Base-by-base conservation (phyloP, 2,113 vertebrate genomes). In the Urocolius indicus region DNA sequence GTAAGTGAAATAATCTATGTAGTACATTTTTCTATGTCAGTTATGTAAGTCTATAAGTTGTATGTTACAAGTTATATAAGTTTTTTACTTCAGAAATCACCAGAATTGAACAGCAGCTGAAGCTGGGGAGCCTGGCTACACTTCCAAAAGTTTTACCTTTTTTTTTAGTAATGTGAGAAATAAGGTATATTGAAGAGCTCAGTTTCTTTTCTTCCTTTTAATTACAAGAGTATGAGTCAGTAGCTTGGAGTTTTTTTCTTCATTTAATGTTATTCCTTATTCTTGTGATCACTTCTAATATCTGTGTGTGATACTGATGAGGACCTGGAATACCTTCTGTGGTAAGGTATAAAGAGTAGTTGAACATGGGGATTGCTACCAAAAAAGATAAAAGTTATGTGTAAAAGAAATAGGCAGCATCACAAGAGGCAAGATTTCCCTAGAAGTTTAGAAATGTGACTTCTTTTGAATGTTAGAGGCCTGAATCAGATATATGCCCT, bases 1-100 rank as follows among this genome's bases (percentile, higher is more conserved):
- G 98, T 98, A 94, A 96, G 79, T 78, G 24, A 57, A 82, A 69
- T 13, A 11, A 32, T 52, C 21, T 32, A 3, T 41, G 4, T 69
- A 7, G 5, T 14, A 16, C 32, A 1, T 69, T 58, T 63, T 0
- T 15, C 3, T 17, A 0, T 41, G 38, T 41, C 38, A 41, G 38
- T 41, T 41, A 41, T 41, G 12, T 41, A 41, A 41, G 38, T 12
- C 38, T 41, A 41, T 41, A 41, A 41, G 38, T 41, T 41, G 12
- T 41, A 41, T 41, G 38, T 41, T 41, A 41, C 38, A 41, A 41
- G 38, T 41, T 41, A 41, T 41, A 41, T 41, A 41, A 41, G 11
- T 5, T 10, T 46, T 87, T 79, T 8, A 16, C n/a, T 24, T 84
- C 83, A 54, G 17, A 82, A 75, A 14, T 27, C 43, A 38, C 5